Evolutionary conservation across 2,113 vertebrate species (phyloP).

Genomic region (Gallinago jamesoni): DNA sequence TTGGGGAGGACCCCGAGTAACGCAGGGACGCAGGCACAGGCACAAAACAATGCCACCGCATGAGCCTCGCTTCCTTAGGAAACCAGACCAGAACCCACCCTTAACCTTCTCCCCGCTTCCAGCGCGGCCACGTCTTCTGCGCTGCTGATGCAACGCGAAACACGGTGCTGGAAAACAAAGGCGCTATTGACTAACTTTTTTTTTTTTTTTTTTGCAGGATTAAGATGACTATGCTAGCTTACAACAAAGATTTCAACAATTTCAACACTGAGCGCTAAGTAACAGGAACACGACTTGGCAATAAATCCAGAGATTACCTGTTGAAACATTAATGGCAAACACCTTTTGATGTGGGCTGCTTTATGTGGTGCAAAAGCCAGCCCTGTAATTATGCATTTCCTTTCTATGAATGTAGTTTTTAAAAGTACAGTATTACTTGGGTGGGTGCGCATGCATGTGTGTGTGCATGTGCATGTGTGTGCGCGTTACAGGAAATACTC

Average conservation of each 20-base stretch:
- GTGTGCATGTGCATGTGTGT: too few species aligned
- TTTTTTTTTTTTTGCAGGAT: slow-evolving; percentile 38
- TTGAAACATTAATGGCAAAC: slow-evolving; percentile 64
- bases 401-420: slow-evolving; percentile 48
- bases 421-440: neutral
- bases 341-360: slow-evolving; percentile 74
- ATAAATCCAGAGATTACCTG: slow-evolving; percentile 68
- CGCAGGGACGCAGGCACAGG: accelerated
- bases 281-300: slow-evolving; percentile 61
- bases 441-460: neutral
- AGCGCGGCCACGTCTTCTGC: neutral
- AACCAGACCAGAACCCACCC: neutral
- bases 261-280: neutral
- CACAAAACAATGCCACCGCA: neutral
- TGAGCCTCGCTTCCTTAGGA: slow-evolving; percentile 7
- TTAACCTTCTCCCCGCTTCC: neutral
- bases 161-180: slow-evolving; percentile 56
- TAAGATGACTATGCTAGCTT: slow-evolving; percentile 51
- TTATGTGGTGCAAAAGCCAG: slow-evolving; percentile 58
- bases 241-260: slow-evolving; percentile 41
- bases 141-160: slow-evolving; percentile 21
- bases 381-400: slow-evolving; percentile 58
- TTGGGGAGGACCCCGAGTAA: accelerated
- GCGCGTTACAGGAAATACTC: neutral
- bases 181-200: slow-evolving; percentile 46